Percentiles rank a stretch among this genome's conserved stretches.
Conservation (phyloP, 2,888 invertebrate species). For the Congeria kusceri region DNA sequence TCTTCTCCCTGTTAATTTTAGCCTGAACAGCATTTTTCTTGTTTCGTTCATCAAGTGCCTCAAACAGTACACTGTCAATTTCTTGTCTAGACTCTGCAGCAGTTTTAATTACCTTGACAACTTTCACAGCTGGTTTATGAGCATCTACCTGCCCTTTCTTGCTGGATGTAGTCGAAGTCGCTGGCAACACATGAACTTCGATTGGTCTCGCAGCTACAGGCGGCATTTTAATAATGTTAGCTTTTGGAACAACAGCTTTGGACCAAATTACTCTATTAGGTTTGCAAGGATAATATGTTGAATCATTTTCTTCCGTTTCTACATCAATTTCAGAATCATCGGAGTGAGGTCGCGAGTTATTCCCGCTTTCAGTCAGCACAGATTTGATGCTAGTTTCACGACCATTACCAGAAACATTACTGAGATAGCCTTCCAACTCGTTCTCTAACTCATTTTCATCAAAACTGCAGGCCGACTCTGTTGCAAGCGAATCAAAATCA, state of each 20-base stretch:
- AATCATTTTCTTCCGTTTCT: slow-evolving; percentile 26
- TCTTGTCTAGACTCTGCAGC: slow-evolving; percentile 43
- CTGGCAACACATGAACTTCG: slow-evolving; percentile 16
- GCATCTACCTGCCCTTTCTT: not conserved
- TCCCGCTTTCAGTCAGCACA: slow-evolving; percentile 1
- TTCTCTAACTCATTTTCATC: slow-evolving; percentile 19
- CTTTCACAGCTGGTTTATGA: slow-evolving; percentile 60
- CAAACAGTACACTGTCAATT: slow-evolving; percentile 61
- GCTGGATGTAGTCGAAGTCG: slow-evolving; percentile 7
- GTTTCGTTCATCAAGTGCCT: slow-evolving; percentile 75
- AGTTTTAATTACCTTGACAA: slow-evolving; percentile 72
- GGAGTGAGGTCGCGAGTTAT: not conserved
- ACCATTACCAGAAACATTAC: not conserved
- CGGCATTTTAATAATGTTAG: slow-evolving; percentile 17
- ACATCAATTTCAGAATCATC: slow-evolving; percentile 15
- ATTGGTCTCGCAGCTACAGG: not conserved
- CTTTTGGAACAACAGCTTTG: not conserved
- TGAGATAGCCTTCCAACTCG: slow-evolving; percentile 19
- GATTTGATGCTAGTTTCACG: not conserved
- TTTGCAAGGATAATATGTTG: slow-evolving; percentile 6
- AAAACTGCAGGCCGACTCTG: slow-evolving; percentile 13
- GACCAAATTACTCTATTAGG: slow-evolving; percentile 11
- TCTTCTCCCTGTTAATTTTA: slow-evolving; percentile 81
- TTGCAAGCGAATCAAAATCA: slow-evolving; percentile 18
- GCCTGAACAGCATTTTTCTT: slow-evolving; percentile 81